Evolutionary conservation across 2,113 vertebrate genomes (phyloP).

Genomic region (crab-eating macaque (Macaca fascicularis)): T2T-MFA8v1.1 NC_088377.1:178755001-178755500

Average conservation of each 20-base stretch:
- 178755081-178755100: neutral
- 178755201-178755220: neutral
- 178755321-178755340: neutral
- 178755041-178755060: neutral
- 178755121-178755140: neutral
- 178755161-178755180: too few species aligned
- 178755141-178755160: accelerated
- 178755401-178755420: neutral
- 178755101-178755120: neutral
- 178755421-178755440: neutral
- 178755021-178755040: neutral
- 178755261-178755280: too few species aligned
- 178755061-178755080: neutral
- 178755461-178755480: neutral
- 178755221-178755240: neutral
- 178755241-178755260: neutral
- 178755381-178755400: neutral
- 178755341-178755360: neutral
- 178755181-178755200: too few species aligned
- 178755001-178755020: neutral
- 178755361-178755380: neutral
- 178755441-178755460: neutral
- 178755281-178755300: neutral
- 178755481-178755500: neutral
- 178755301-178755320: neutral